Conservation (phyloP, 2,888 invertebrate genomes). For the Noctuana brunneofusca region DNA sequence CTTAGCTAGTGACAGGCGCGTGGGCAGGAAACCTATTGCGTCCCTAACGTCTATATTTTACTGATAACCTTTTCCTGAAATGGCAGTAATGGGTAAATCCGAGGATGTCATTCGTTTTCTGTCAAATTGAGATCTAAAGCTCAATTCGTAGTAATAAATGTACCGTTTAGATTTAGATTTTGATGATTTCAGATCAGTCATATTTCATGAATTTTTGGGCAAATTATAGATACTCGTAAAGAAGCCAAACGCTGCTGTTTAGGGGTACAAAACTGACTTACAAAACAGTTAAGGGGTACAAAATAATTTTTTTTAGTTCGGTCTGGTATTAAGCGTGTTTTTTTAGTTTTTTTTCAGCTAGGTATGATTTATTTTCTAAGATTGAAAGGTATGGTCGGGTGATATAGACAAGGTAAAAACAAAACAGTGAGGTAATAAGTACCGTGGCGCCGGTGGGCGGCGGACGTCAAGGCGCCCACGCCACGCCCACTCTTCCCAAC, state of each 20-base stretch:
- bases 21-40: constrained; percentile 10
- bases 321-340: too few species aligned
- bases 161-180: not conserved
- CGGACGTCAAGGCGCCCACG: constrained; percentile 38
- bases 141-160: not conserved
- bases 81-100: constrained; percentile 19
- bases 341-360: too few species aligned
- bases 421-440: not conserved
- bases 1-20: not conserved
- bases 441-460: constrained; percentile 35
- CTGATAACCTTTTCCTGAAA: constrained; percentile 21
- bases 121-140: constrained; percentile 13
- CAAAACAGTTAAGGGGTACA: too few species aligned
- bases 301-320: too few species aligned
- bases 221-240: too few species aligned
- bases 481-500: constrained; percentile 31
- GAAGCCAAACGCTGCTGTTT: too few species aligned
- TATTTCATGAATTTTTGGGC: too few species aligned
- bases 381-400: too few species aligned
- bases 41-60: constrained; percentile 12
- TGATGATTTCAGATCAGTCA: not conserved
- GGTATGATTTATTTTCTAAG: too few species aligned
- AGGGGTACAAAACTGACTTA: too few species aligned
- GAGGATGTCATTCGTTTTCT: constrained; percentile 24
- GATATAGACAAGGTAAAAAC: not conserved